Conservation (phyloP, 2,888 invertebrate genomes). For the Ectemnius continuus region DNA sequence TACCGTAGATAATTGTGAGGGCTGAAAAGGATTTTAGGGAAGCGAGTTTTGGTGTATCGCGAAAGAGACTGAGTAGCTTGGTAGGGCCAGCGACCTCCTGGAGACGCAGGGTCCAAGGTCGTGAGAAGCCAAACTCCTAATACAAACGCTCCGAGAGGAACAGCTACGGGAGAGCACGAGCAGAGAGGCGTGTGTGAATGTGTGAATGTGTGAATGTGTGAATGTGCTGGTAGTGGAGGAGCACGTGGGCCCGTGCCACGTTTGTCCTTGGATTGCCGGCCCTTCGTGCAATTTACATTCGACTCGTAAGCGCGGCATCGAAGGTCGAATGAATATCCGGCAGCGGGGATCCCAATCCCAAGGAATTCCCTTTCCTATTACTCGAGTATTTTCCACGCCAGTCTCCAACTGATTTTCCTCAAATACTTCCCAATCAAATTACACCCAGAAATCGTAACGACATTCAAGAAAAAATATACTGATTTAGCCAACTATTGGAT, state of each 20-base stretch:
- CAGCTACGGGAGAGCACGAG: neutral
- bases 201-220: too few species aligned
- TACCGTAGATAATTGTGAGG: neutral
- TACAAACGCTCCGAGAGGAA: neutral
- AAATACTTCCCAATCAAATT: neutral
- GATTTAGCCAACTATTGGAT: too few species aligned
- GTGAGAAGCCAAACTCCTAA: conserved; percentile 38
- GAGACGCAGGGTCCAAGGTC: conserved; percentile 39
- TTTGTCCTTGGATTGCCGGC: conserved; percentile 55
- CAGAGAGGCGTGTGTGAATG: neutral
- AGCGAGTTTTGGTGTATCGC: neutral
- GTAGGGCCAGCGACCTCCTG: conserved; percentile 33
- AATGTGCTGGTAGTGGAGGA: neutral
- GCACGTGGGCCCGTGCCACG: conserved; percentile 20
- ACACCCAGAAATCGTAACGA: neutral
- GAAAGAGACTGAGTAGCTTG: conserved; percentile 2
- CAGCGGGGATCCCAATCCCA: conserved; percentile 45
- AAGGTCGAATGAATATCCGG: conserved; percentile 59
- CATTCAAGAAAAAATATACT: neutral
- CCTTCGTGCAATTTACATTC: conserved; percentile 65
- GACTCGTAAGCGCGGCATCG: conserved; percentile 58
- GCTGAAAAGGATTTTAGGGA: neutral
- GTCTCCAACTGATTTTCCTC: neutral
- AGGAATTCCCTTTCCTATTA: conserved; percentile 26
- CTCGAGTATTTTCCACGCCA: neutral